Percentiles rank a stretch among this genome's conserved stretches.
Evolutionary conservation across 2,888 invertebrate species (phyloP).

Genomic region (Trisateles emortualis): DNA sequence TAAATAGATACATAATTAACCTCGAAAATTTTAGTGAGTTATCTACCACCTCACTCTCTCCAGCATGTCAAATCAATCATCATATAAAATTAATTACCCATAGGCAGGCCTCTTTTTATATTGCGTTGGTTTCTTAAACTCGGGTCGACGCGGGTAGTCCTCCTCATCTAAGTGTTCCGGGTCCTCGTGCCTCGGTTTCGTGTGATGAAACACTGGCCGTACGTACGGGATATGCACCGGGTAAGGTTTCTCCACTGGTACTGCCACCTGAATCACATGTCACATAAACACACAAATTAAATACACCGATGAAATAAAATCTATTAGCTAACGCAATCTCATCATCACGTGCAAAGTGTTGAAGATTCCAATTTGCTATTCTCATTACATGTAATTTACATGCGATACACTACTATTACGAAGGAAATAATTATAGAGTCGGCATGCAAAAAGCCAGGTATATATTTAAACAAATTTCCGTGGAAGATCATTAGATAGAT

Average conservation of each 20-base stretch:
- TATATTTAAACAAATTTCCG: conserved; percentile 27
- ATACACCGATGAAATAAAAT: neutral
- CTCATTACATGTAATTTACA: conserved; percentile 26
- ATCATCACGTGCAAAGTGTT: conserved; percentile 23
- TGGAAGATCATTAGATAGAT: conserved; percentile 20
- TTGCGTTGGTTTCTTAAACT: conserved; percentile 61
- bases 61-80: neutral
- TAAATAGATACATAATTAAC: neutral
- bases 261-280: conserved; percentile 82
- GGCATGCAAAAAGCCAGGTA: conserved; percentile 34
- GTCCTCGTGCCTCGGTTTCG: conserved; percentile 68
- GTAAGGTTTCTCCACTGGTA: conserved; percentile 91
- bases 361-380: conserved; percentile 27
- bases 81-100: conserved; percentile 57
- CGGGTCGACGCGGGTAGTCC: conserved; percentile 70
- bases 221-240: conserved; percentile 91
- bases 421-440: conserved; percentile 31
- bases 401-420: conserved; percentile 29
- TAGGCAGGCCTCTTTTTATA: conserved; percentile 66
- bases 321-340: neutral
- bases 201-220: conserved; percentile 84
- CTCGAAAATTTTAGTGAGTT: neutral
- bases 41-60: neutral
- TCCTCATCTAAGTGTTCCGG: conserved; percentile 62
- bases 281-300: conserved; percentile 4